A percentile compares a stretch with the other conserved stretches of the same genome.
phyloP scores from a whole-genome alignment of 2,888 invertebrate genomes.

The Pachymerium ferrugineum region DNA sequence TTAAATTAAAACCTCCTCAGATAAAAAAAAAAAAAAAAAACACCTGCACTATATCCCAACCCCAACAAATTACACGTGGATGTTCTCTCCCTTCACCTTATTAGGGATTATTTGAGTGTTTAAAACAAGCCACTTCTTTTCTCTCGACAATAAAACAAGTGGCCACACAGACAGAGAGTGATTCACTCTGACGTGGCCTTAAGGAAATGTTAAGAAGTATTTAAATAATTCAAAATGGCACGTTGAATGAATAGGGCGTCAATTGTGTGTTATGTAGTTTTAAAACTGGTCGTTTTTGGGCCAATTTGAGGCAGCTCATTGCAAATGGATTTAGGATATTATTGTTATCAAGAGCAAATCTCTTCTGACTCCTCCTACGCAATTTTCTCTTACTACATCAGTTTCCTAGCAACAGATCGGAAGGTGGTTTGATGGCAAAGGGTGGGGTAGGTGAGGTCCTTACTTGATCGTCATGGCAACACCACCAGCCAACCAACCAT shows the following conservation, averaged over 20 bases:
- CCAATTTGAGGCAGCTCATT: not conserved
- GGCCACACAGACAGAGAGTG: not conserved
- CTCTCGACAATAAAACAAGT: not conserved
- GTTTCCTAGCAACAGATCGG: slow-evolving; percentile 14
- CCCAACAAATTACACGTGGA: not conserved
- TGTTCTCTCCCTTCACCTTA: slow-evolving; percentile 10
- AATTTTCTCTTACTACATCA: slow-evolving; percentile 7
- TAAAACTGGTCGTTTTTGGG: no score
- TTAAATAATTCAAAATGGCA: not conserved
- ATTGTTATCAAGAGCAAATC: slow-evolving; percentile 23
- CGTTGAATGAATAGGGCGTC: not conserved
- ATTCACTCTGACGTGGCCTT: not conserved
- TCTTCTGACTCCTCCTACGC: not conserved
- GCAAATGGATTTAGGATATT: not conserved
- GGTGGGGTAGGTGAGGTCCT: not conserved
- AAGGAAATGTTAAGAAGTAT: not conserved
- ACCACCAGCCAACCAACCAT: slow-evolving; percentile 5
- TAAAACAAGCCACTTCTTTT: not conserved
- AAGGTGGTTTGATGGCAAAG: not conserved
- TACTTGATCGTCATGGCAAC: slow-evolving; percentile 12
- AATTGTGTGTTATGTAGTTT: no score
- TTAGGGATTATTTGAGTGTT: not conserved
- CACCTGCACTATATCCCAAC: not conserved
- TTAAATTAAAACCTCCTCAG: not conserved
- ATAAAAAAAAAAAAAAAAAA: no score